A percentile compares a stretch with the other conserved stretches of the same genome.
Conservation (phyloP, 2,113 vertebrate species). For the Rhipidura dahli region DNA sequence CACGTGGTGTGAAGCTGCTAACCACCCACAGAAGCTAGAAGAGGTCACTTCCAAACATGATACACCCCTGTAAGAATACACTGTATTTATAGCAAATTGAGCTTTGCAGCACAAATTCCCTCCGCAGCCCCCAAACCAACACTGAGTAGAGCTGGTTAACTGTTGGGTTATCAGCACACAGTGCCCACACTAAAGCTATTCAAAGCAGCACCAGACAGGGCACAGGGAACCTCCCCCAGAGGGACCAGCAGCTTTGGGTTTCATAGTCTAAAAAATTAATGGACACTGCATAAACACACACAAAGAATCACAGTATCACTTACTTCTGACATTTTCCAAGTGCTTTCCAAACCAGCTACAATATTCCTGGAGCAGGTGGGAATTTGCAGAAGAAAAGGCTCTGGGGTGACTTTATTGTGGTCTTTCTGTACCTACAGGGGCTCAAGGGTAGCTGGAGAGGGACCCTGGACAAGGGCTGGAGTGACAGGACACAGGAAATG, state of each 20-base stretch:
- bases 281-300: neutral
- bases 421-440: neutral
- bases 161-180: neutral
- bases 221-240: neutral
- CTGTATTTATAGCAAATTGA: constrained; percentile 71
- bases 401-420: neutral
- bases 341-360: neutral
- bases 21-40: constrained; percentile 66
- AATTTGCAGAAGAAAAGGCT: neutral
- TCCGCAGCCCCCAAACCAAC: neutral
- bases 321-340: neutral
- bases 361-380: neutral
- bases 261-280: neutral
- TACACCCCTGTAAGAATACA: constrained; percentile 51
- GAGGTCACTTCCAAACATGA: constrained; percentile 80
- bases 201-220: neutral
- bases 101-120: neutral
- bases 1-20: constrained; percentile 45
- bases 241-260: neutral
- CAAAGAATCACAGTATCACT: neutral
- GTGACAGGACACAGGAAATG: neutral
- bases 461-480: neutral
- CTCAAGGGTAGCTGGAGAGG: neutral
- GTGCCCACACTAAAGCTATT: neutral
- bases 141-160: neutral